Evolutionary conservation across 2,888 invertebrate species (phyloP), one percentile per base, ranked within the genome.

Genomic region (Elysia crispata): DNA sequence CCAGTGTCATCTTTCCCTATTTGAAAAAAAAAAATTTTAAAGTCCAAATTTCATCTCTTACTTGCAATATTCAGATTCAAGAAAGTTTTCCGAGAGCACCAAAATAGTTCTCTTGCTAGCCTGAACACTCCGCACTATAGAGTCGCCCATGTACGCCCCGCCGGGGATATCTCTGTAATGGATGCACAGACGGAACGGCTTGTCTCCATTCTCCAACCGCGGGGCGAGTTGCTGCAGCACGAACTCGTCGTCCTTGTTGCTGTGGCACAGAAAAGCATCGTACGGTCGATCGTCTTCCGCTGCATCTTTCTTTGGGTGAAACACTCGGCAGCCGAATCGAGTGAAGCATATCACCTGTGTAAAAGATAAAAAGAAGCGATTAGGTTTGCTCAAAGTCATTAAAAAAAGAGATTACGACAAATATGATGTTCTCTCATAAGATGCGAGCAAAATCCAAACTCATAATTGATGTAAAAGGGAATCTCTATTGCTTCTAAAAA

Each of bases 211-310:
- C 79, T 97, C 97, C 84, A 97, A 93, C 83, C 95, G 95, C 28
- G 96, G 95, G 23, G 96, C 96, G 70, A 97, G 93, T 88, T 96
- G 95, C 90, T 96, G 96, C 50, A 95, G 95, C 67, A 97, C 96
- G 94, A 96, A 97, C 75, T 95, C 95, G 91, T 97, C 96, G 93
- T 97, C 97, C 67, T 81, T 82, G 79, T 84, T 83, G 93, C 96
- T 96, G 69, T 83, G 97, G 92, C 96, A 96, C 85, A 97, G 95
- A 93, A 97, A 97, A 69, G 97, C 97, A 92, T 97, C 97, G 92
- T 96, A 97, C 11, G 79, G 83, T 8, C 87, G 82, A 57, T 83
- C 81, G 13, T 69, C 60, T 25, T 85, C 83, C 0, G 77, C 80
- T 15, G 66, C 69, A 1, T 60, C 70, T 18, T 80, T 78, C 11